Evolutionary conservation across 2,797 vertebrate genomes (phyloP).

Genomic region (Neopelma chrysocephalum): DNA sequence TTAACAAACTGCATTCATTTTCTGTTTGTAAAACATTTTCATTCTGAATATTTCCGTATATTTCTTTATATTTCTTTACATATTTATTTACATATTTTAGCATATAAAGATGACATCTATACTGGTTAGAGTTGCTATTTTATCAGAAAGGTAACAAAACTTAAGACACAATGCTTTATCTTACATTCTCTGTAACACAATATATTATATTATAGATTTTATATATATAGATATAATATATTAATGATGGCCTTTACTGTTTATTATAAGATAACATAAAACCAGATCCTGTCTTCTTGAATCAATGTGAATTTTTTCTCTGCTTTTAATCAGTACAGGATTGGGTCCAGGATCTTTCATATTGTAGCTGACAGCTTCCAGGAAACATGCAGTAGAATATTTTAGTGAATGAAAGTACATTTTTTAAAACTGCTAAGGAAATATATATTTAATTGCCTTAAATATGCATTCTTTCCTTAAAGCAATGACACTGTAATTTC

Average conservation of each 20-base stretch:
- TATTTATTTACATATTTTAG: not conserved
- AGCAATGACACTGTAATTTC: not conserved
- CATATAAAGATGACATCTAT: not conserved
- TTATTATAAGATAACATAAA: not conserved
- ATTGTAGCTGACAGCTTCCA: not conserved
- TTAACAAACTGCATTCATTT: not conserved
- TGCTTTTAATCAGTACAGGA: not conserved
- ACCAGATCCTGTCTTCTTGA: not conserved
- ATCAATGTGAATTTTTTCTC: not conserved
- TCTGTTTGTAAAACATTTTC: not conserved
- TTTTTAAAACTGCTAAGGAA: not conserved
- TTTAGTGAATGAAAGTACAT: not conserved
- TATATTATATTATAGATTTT: not conserved
- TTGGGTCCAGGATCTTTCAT: not conserved
- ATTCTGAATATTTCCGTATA: not conserved
- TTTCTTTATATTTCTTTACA: not conserved
- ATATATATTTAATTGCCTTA: not conserved
- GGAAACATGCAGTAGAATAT: not conserved
- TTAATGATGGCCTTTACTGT: not conserved
- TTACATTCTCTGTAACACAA: not conserved
- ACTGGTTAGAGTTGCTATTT: not conserved
- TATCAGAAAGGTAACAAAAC: not conserved
- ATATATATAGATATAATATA: not conserved
- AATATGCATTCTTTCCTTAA: not conserved
- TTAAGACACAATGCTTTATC: not conserved